Conservation (phyloP, 2,113 vertebrate genomes). For the Passerina amoena region DNA sequence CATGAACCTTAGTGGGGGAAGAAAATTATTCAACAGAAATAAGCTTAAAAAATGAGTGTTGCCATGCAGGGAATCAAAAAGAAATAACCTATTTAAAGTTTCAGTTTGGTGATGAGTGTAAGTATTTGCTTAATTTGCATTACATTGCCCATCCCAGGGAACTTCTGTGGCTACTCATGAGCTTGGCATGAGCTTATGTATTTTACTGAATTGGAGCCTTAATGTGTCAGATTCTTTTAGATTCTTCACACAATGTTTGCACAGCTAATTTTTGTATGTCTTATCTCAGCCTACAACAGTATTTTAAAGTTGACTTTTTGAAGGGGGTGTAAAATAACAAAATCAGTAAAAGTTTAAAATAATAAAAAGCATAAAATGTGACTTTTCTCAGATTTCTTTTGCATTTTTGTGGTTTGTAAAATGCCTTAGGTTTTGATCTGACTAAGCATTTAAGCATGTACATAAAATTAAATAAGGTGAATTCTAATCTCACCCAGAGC, state of each 20-base stretch:
- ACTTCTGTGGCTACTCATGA: constrained; percentile 9
- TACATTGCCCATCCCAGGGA: not conserved
- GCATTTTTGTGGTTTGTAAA: not conserved
- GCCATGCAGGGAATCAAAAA: not conserved
- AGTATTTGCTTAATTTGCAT: not conserved
- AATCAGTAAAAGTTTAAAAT: constrained; percentile 44
- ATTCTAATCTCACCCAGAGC: not conserved
- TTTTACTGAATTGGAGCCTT: constrained; percentile 29
- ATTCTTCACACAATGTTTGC: constrained; percentile 11
- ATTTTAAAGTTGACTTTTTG: constrained; percentile 9
- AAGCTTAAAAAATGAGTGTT: not conserved
- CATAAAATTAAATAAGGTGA: not conserved
- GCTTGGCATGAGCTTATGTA: not conserved
- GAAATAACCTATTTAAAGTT: not conserved
- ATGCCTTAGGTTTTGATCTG: not conserved
- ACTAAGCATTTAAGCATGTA: not conserved
- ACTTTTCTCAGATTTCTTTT: not conserved
- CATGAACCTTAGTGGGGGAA: not conserved
- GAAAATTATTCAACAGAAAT: not conserved
- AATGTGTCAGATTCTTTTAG: constrained; percentile 24
- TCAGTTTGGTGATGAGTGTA: constrained; percentile 4
- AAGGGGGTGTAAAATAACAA: not conserved
- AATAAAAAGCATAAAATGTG: not conserved
- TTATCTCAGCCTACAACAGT: not conserved
- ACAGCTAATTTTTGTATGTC: constrained; percentile 32